Percentiles rank a stretch among this genome's conserved stretches.
Evolutionary conservation across 1,140 invertebrate species (phyloP).

Genomic region (Zaprionus davidi): DNA sequence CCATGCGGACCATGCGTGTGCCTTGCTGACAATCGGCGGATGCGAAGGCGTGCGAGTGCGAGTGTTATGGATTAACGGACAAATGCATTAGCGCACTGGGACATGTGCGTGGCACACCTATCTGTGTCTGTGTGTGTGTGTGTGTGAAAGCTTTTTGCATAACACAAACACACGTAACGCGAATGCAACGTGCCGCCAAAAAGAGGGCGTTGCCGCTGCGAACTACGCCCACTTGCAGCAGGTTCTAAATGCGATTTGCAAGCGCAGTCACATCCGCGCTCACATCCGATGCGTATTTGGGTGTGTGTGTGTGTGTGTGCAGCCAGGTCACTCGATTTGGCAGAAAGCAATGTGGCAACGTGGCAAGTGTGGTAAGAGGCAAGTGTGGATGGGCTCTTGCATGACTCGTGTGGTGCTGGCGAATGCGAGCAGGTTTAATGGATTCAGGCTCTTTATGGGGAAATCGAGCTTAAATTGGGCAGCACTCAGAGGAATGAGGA

Average conservation of each 20-base stretch:
- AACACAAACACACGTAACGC: slow-evolving; percentile 18
- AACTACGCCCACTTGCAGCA: slow-evolving; percentile 13
- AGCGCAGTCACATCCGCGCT: slow-evolving; percentile 62
- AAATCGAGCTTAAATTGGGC: slow-evolving; percentile 70
- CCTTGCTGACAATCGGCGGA: slow-evolving; percentile 18
- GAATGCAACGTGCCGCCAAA: not conserved
- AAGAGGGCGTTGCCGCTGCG: not conserved
- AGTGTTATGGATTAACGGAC: slow-evolving; percentile 34
- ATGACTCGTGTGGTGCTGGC: slow-evolving; percentile 32
- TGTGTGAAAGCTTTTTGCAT: slow-evolving; percentile 48
- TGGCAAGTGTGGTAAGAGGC: slow-evolving; percentile 24
- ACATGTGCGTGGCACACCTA: slow-evolving; percentile 1
- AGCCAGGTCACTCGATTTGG: slow-evolving; percentile 44
- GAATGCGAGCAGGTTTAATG: slow-evolving; percentile 62
- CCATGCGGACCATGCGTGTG: not conserved
- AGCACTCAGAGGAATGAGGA: slow-evolving; percentile 20
- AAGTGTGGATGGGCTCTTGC: slow-evolving; percentile 47
- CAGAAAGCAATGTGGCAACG: slow-evolving; percentile 40
- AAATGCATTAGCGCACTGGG: slow-evolving; percentile 54
- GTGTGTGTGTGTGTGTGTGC: not conserved
- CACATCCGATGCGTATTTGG: slow-evolving; percentile 41
- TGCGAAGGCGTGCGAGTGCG: not conserved
- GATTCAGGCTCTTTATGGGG: slow-evolving; percentile 57
- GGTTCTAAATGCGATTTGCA: slow-evolving; percentile 56
- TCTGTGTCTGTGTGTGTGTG: not conserved